Evolutionary conservation across 2,797 vertebrate species (phyloP), one percentile per base, ranked within the genome.

Genomic region (Pseudotriccus pelzelni): DNA sequence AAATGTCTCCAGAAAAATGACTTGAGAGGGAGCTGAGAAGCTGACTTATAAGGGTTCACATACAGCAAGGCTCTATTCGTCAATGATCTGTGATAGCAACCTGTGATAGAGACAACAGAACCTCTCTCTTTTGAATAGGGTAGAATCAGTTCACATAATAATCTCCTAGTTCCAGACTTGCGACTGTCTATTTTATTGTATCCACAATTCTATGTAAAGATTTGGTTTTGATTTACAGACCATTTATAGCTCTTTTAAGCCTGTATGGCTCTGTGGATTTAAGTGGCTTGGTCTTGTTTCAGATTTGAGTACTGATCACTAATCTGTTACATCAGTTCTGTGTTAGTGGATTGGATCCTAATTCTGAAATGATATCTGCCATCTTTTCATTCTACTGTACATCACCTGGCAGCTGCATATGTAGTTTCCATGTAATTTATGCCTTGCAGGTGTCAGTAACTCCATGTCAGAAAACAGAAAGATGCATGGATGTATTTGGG

Each of bases 391-490:
- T 90, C 60, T 87, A 53, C 93, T 88, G 72, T 66, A 69, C 56
- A 83, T 87, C 84, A 95, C 87, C 90, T 87, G 87, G 93, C 96
- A 93, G 90, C 89, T 95, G 90, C 60, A 41, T 82, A 28, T 60
- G 82, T 83, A 84, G 76, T 73, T 90, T 34, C 81, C 87, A 39
- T 96, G 60, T 93, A 95, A 96, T 97, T 96, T 97, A 49, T 72
- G 46, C 66, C 90, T 89, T 96, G 97, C 97, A 98, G 97, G 97
- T 98, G 97, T 96, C n/a, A 43, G 59, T 83, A 94, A 94, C 88
- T 96, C 92, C 93, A 90, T 94, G 91, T 96, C 80, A 91, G 93
- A 96, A 97, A 96, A 89, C 82, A 95, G 93, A 97, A 97, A 96
- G 86, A 95, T 87, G 76, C 91, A 96, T 96, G 96, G 87, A 94